Percentiles rank a stretch among this genome's conserved stretches.
Conservation (phyloP, 2,113 vertebrate species). For the Artemisiospiza belli region DNA sequence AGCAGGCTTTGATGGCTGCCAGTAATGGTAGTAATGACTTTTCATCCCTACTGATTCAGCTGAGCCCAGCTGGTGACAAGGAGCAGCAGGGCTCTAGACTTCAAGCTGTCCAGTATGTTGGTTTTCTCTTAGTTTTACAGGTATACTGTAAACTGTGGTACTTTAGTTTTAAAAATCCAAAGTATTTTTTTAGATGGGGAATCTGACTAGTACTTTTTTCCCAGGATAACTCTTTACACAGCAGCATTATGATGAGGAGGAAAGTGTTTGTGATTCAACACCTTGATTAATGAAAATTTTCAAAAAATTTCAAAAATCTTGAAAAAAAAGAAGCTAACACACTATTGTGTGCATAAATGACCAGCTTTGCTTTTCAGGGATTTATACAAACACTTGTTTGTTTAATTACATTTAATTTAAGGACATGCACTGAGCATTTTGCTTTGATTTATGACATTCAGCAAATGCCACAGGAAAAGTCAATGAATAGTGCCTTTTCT, state of each 20-base stretch:
- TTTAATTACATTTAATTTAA: constrained; percentile 33
- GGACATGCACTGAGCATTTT: not conserved
- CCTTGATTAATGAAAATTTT: not conserved
- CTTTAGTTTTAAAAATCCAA: not conserved
- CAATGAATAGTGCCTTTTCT: constrained; percentile 12
- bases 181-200: not conserved
- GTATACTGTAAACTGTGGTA: not conserved
- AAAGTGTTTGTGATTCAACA: not conserved
- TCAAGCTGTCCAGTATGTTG: accelerated
- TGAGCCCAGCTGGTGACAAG: not conserved
- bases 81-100: not conserved
- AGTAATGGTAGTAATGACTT: not conserved
- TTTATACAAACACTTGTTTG: constrained; percentile 13
- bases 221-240: not conserved
- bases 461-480: constrained; percentile 3
- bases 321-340: not conserved
- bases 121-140: not conserved
- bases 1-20: not conserved
- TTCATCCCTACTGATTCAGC: not conserved
- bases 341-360: not conserved
- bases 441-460: constrained; percentile 16
- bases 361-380: constrained; percentile 14
- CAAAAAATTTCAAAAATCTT: not conserved
- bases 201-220: not conserved
- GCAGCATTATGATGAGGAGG: not conserved